Evolutionary conservation across 2,888 invertebrate species (phyloP).

Genomic region (Schizaphis graminum): DNA sequence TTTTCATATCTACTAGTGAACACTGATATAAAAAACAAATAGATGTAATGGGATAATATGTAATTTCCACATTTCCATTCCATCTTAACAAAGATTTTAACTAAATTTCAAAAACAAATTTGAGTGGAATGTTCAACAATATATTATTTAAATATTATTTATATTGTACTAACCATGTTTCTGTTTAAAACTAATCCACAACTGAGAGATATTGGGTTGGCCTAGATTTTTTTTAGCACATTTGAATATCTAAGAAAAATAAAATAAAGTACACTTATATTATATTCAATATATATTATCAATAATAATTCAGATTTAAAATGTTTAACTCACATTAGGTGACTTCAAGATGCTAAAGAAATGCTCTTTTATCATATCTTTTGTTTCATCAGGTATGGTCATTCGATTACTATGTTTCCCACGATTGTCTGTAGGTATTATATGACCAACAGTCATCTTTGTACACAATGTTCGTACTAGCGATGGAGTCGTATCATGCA

Average conservation of each 20-base stretch:
- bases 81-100: background rate
- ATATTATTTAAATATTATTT: background rate
- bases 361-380: conserved; percentile 22
- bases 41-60: background rate
- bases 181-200: conserved; percentile 42
- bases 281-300: background rate
- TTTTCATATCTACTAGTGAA: background rate
- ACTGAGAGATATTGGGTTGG: conserved; percentile 3
- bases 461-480: conserved; percentile 22
- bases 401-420: conserved; percentile 13
- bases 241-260: conserved; percentile 36
- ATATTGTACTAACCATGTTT: conserved; percentile 36
- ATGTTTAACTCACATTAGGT: background rate
- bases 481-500: background rate
- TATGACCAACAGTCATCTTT: background rate
- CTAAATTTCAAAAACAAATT: background rate
- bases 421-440: conserved; percentile 30
- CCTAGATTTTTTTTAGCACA: conserved; percentile 39
- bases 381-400: background rate
- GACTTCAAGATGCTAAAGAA: conserved; percentile 32
- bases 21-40: background rate
- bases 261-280: background rate
- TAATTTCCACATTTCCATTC: background rate
- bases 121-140: background rate
- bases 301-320: background rate